A percentile compares a stretch with the other conserved stretches of the same genome.
Conservation (phyloP, 1,140 invertebrate species). For the Mizuhopecten yessoensis region DNA sequence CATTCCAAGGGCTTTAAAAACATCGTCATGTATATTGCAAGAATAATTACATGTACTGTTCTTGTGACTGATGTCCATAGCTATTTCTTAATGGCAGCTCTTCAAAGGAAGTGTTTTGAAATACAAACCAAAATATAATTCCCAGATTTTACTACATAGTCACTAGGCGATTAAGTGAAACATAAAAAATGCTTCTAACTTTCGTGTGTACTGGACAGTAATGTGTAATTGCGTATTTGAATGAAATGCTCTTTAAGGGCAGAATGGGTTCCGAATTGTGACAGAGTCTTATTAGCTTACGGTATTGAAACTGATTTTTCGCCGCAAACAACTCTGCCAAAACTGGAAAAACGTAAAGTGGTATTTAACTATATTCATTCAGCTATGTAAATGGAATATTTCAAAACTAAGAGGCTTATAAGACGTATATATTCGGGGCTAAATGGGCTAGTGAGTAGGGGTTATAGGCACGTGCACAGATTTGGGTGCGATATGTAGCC, state of each 20-base stretch:
- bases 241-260: not conserved
- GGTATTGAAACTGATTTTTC: not conserved
- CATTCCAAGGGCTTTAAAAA: not conserved
- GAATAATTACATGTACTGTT: conserved; percentile 6
- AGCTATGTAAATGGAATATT: conserved; percentile 40
- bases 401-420: not conserved
- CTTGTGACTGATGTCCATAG: not conserved
- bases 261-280: not conserved
- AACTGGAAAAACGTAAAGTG: not conserved
- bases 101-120: conserved; percentile 24
- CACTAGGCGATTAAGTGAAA: not conserved
- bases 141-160: not conserved
- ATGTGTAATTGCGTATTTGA: not conserved
- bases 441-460: not conserved
- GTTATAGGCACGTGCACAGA: conserved; percentile 46
- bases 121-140: conserved; percentile 18
- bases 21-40: conserved; percentile 15
- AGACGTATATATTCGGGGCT: not conserved
- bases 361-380: not conserved
- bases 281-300: not conserved
- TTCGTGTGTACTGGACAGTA: not conserved
- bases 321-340: not conserved
- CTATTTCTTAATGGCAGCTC: conserved; percentile 12
- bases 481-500: conserved; percentile 36
- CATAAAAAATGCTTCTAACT: not conserved